Evolutionary conservation across 1,140 invertebrate genomes (phyloP).

Genomic region (Augochlora pura): DNA sequence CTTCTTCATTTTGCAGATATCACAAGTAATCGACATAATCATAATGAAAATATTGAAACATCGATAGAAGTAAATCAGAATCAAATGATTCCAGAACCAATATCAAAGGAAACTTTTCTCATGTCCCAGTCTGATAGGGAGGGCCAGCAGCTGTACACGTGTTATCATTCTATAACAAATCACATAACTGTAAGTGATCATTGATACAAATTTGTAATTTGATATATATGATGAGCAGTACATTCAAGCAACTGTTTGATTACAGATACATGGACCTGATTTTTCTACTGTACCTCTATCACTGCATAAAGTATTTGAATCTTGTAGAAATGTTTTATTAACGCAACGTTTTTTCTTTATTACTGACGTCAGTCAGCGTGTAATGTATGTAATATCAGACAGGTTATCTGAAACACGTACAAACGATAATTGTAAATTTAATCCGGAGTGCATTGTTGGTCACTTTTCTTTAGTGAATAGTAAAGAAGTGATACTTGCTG

Average conservation of each 20-base stretch:
- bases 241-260: constrained; percentile 37
- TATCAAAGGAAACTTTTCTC: constrained; percentile 76
- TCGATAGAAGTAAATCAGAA: constrained; percentile 43
- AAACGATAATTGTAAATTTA: constrained; percentile 82
- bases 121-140: constrained; percentile 79
- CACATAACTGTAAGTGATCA: constrained; percentile 77
- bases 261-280: constrained; percentile 84
- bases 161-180: constrained; percentile 78
- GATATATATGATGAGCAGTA: not conserved
- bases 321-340: constrained; percentile 81
- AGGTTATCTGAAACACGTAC: constrained; percentile 82
- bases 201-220: not conserved
- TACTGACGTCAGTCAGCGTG: constrained; percentile 78
- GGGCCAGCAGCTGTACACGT: constrained; percentile 78
- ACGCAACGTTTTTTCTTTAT: constrained; percentile 84
- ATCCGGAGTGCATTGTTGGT: constrained; percentile 80
- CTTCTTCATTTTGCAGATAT: constrained; percentile 63
- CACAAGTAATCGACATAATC: constrained; percentile 63
- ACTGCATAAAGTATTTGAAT: constrained; percentile 85
- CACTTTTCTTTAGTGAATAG: constrained; percentile 81
- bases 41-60: constrained; percentile 52
- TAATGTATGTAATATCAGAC: constrained; percentile 82
- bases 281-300: constrained; percentile 84
- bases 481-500: constrained; percentile 77
- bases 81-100: constrained; percentile 67